Evolutionary conservation across 64 coral and sea anemone genomes (phyloP), one percentile per base, ranked within the genome.

Genomic region (Porites lutea): DNA sequence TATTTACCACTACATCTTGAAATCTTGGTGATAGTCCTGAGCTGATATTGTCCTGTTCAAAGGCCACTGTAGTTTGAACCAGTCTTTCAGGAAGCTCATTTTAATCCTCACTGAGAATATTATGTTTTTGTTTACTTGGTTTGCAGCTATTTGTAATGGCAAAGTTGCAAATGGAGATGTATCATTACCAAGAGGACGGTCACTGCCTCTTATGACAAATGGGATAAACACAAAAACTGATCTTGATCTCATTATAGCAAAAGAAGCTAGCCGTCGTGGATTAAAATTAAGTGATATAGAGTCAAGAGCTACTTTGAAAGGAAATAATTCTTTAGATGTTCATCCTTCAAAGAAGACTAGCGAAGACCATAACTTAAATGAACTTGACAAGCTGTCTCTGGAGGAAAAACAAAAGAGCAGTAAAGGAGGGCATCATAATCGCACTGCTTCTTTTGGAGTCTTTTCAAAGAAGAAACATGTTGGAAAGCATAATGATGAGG

Each of bases 291-390:
- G 88, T 88, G 95, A 97, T 82, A 67, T 96, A 65, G 88, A 97
- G 65, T 85, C 94, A 48, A 91, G 91, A 44, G 80, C 93, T 2
- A 88, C 79, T 57, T 92, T 93, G 47, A 96, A 92, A 74, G 91
- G 72, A 50, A 87, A 80, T 83, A 87, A 86, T 87, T 52, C 85
- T 6, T 53, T 96, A 46, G 89, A 93, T 74, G 72, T 80, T 10
- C 12, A 92, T 23, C 82, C 86, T 18, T 94, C 91, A 67, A 99
- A 99, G 74, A 99, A 99, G 86, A 61, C 83, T 15, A 94, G 84
- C 23, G 97, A 96, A 79, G 97, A 99, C 52, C 97, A 99, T 89
- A 99, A 99, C 72, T 82, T 99, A 52, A 99, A 99, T 88, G 97
- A 99, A 96, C 97, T 99, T 99, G 84, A 99, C 81, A 96, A 96